phyloP scores from a whole-genome alignment of 2,888 invertebrate genomes.

The Sturmia bella region DNA sequence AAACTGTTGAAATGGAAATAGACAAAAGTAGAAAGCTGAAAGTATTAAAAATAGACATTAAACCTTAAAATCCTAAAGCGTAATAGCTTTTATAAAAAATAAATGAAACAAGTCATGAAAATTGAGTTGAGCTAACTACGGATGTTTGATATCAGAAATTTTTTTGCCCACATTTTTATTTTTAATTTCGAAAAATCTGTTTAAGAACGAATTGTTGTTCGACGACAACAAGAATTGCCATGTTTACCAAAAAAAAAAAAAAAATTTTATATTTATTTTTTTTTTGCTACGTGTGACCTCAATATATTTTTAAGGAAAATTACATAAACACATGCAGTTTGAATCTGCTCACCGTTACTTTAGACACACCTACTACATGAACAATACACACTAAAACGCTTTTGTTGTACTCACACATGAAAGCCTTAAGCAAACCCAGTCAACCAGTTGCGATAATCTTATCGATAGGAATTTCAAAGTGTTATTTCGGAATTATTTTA shows the following conservation, averaged over 20 bases:
- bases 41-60: conserved; percentile 20
- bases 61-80: conserved; percentile 33
- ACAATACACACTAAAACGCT: background rate
- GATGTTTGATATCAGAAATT: background rate
- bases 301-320: conserved; percentile 35
- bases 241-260: conserved; percentile 37
- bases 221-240: conserved; percentile 56
- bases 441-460: too few relatives aligned
- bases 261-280: conserved; percentile 4
- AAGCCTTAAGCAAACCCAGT: too few relatives aligned
- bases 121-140: conserved; percentile 23
- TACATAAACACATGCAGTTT: background rate
- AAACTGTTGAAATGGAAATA: conserved; percentile 6
- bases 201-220: conserved; percentile 13
- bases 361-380: background rate
- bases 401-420: too few relatives aligned
- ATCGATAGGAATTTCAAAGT: too few relatives aligned
- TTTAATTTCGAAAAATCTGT: conserved; percentile 10
- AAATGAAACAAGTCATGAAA: conserved; percentile 1
- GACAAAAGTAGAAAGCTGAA: background rate
- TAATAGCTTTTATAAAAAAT: conserved; percentile 12
- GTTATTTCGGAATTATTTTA: too few relatives aligned
- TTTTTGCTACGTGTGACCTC: conserved; percentile 53
- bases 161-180: background rate
- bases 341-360: conserved; percentile 13